Conservation (phyloP, 2,888 invertebrate species). For the Allolobophora icterica region DNA sequence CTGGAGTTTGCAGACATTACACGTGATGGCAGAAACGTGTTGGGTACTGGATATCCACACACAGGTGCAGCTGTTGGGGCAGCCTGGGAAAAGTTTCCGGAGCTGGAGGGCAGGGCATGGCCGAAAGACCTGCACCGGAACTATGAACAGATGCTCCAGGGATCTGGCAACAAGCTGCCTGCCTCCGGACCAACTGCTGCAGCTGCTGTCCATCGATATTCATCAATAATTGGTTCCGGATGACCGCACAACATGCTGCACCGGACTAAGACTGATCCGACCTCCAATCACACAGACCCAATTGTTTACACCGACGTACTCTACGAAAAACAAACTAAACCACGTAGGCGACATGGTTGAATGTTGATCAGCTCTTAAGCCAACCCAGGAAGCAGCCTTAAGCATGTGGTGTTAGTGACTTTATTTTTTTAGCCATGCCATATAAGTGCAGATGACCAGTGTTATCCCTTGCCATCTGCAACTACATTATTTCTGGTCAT, state of each 20-base stretch:
- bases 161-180: neutral
- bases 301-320: neutral
- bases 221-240: neutral
- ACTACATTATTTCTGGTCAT: neutral
- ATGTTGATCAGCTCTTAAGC: neutral
- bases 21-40: neutral
- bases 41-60: neutral
- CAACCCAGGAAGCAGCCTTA: neutral
- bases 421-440: too few species aligned
- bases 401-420: neutral
- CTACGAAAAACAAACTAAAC: neutral
- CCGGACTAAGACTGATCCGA: slow-evolving; percentile 8
- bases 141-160: neutral
- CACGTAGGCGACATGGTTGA: neutral
- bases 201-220: neutral
- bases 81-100: slow-evolving; percentile 22
- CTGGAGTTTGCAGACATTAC: neutral
- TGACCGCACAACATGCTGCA: neutral
- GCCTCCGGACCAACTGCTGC: neutral
- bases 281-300: neutral
- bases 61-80: neutral
- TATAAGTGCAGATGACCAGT: neutral
- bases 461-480: neutral
- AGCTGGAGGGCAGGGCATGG: neutral
- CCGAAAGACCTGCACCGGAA: neutral